phyloP scores from a whole-genome alignment of 1,140 invertebrate genomes.

The Polypedilum pembai region DNA sequence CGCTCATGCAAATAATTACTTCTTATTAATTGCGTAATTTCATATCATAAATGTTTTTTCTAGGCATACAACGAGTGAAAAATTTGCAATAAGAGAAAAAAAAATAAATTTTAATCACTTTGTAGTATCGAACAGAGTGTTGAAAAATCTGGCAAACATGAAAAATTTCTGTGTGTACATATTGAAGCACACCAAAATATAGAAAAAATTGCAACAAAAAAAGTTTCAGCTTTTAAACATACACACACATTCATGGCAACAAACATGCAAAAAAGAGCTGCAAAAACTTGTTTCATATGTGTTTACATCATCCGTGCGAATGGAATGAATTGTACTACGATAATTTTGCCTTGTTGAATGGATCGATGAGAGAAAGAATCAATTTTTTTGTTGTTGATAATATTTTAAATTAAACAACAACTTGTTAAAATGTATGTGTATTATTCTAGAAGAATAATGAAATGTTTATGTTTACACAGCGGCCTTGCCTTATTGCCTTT shows the following conservation, averaged over 20 bases:
- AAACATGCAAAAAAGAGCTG: not conserved
- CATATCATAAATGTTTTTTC: not conserved
- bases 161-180: not conserved
- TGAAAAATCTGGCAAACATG: not conserved
- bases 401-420: not conserved
- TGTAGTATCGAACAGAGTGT: not conserved
- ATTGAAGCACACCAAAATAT: too few species aligned
- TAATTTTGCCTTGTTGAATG: not conserved
- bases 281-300: not conserved
- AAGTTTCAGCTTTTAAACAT: not conserved
- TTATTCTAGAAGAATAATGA: too few species aligned
- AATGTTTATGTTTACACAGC: too few species aligned
- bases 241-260: not conserved
- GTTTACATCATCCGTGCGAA: not conserved
- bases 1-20: not conserved
- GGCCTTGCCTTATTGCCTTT: too few species aligned
- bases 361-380: not conserved
- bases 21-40: slow-evolving; percentile 14
- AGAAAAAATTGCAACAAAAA: not conserved
- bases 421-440: not conserved
- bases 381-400: not conserved
- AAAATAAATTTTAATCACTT: not conserved
- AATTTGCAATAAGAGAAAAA: not conserved
- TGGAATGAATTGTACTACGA: not conserved
- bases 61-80: not conserved